Base-by-base conservation (phyloP, 2,797 vertebrate species). In the Micrastur ruficollis region DNA sequence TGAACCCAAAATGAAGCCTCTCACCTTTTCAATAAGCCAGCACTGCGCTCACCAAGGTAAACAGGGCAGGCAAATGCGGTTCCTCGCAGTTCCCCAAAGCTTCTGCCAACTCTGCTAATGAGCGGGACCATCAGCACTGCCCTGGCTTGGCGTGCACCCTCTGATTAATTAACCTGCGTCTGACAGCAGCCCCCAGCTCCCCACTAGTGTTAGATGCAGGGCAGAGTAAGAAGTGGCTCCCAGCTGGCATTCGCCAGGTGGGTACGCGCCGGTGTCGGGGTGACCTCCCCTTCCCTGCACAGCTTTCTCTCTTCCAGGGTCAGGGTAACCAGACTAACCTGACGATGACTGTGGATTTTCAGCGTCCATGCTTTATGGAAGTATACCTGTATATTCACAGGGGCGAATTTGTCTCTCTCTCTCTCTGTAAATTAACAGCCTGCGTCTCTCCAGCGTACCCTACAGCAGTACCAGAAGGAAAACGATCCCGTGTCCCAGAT, bases 241-340 rank as follows among this genome's bases (percentile, higher is more conserved):
- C 27, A 61, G 81, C 36, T 32, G 59, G 32, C 31, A 25, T 36
- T 62, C 83, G 38, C 32, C 61, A 81, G 40, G 50, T 56, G 29
- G 22, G 8, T 29, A 31, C 1, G 2, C n/a, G 49, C 40, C 0
- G 1, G 21, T 40, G 4, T 47, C 14, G 58, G n/a, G 16, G 36
- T 71, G 22, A 61, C 55, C 16, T 63, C 31, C 16, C 10, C 20
- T 53, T 49, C 46, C 19, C 21, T 61, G 19, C 34, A 32, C 21
- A 56, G 49, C 26, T 78, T 49, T 84, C 47, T 34, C 12, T 78
- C 31, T 78, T 59, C 19, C 52, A 49, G 27, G 21, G 3, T 8
- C 2, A 3, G 34, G n/a, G 63, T 81, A 81, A 75, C 36, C 14
- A 56, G 36, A 52, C 19, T 56, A 71, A 56, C 9, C 27, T 46